Evolutionary conservation across 2,888 invertebrate species (phyloP), one percentile per base, ranked within the genome.

Genomic region (Hirudinaria manillensis): DNA sequence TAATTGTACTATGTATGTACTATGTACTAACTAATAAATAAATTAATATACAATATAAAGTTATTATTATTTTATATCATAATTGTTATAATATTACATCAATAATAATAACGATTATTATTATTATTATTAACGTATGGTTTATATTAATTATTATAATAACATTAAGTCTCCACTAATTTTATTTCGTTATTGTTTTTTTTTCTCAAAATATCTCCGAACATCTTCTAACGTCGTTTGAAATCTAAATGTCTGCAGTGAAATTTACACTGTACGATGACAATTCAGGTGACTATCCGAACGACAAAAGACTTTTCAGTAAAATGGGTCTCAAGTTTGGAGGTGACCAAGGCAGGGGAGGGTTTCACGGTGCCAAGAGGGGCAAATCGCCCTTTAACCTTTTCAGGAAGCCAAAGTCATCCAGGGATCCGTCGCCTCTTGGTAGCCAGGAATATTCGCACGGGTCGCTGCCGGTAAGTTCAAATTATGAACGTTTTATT

Each of bases 361-460:
- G 45, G n/a, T 75, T 45, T 21, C 68, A 68, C 36, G 75, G 70
- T n/a, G 68, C 75, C 45, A 78, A 78, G 75, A 74, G 76, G 51
- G 74, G 72, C 13, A 78, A 77, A 72, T 78, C 77, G 56, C 94
- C 96, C 27, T 96, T 97, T 86, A 92, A 92, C 66, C 76, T 83
- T 56, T 84, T 85, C 79, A 83, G 83, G 79, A 83, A 84, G 77
- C 77, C 84, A 89, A 91, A 61, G 87, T 88, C 56, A 21, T 75
- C 70, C 89, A 90, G 29, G 89, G 78, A 79, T 90, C 81, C 90
- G 90, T 79, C 89, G 89, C 27, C 91, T 90, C 0, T 90, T 89
- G 81, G 72, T 2, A 70, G 70, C 24, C 74, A 74, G 7, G 77
- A 77, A 13, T 51, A 72, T 29, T 72, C 74, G 19, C 67, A 65